Percentiles rank a stretch among this genome's conserved stretches.
phyloP scores from a whole-genome alignment of 2,888 invertebrate species.

The Caenorhabditis panamensis region DNA sequence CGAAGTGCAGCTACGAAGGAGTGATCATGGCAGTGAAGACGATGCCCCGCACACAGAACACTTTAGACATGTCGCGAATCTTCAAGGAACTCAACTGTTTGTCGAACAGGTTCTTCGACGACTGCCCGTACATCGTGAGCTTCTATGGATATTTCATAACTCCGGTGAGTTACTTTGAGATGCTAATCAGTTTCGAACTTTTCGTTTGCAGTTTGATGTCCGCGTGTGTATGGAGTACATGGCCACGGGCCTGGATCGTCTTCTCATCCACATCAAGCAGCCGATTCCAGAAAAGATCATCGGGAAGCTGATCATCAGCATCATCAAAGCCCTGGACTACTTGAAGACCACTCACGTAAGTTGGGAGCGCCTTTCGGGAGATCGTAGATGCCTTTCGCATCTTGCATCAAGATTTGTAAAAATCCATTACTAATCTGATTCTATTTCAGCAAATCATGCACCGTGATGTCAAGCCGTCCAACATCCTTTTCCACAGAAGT shows the following conservation, averaged over 20 bases:
- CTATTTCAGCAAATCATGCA: slow-evolving; percentile 75
- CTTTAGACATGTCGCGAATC: slow-evolving; percentile 97
- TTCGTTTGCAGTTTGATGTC: slow-evolving; percentile 86
- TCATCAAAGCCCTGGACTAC: slow-evolving; percentile 96
- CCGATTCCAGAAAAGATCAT: slow-evolving; percentile 97
- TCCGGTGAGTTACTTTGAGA: slow-evolving; percentile 85
- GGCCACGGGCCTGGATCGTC: slow-evolving; percentile 98
- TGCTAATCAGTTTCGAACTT: slow-evolving; percentile 1
- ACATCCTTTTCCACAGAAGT: slow-evolving; percentile 93
- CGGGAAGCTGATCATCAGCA: slow-evolving; percentile 97
- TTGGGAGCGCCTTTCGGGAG: background rate
- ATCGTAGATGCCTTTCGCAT: too few relatives aligned
- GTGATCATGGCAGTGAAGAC: slow-evolving; percentile 82
- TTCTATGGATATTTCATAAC: slow-evolving; percentile 98
- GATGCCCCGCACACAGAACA: slow-evolving; percentile 96
- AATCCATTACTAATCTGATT: slow-evolving; percentile 5
- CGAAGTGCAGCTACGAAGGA: slow-evolving; percentile 87
- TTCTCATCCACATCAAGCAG: slow-evolving; percentile 87
- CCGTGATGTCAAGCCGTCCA: slow-evolving; percentile 87
- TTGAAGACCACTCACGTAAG: slow-evolving; percentile 90
- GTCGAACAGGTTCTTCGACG: too few relatives aligned
- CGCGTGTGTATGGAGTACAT: slow-evolving; percentile 99
- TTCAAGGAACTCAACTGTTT: slow-evolving; percentile 98
- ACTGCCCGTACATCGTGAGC: slow-evolving; percentile 96
- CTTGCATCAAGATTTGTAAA: too few relatives aligned